Evolutionary conservation across 2,888 invertebrate species (phyloP).

Genomic region (Tenthredo scrophulariae): DNA sequence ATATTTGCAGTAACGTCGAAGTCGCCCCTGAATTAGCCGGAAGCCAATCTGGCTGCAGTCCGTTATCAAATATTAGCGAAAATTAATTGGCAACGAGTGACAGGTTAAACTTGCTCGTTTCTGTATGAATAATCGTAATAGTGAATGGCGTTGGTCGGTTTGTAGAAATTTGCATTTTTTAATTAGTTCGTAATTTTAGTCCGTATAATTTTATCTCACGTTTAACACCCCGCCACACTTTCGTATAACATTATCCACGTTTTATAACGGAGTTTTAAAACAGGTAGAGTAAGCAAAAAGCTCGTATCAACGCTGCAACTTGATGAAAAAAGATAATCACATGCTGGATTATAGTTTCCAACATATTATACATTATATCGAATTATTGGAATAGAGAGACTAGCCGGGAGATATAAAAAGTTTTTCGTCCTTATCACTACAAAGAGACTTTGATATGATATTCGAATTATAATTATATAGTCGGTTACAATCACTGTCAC

Average conservation of each 20-base stretch:
- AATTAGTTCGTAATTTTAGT: conserved; percentile 24
- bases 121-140: conserved; percentile 26
- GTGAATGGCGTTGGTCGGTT: background rate
- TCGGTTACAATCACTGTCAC: background rate
- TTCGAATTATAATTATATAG: background rate
- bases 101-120: background rate
- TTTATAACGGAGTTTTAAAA: conserved; percentile 12
- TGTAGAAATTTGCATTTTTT: conserved; percentile 40
- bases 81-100: conserved; percentile 23
- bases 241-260: background rate
- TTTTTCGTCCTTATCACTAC: background rate
- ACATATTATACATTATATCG: background rate
- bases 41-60: background rate
- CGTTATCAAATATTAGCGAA: conserved; percentile 3
- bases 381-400: background rate
- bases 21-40: background rate
- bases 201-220: conserved; percentile 2
- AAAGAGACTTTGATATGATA: background rate
- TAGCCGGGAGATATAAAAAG: background rate
- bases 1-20: background rate
- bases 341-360: background rate
- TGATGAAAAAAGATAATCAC: background rate
- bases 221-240: background rate
- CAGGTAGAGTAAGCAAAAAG: background rate
- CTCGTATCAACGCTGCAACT: background rate